Base-by-base conservation (phyloP, 1,140 invertebrate species). In the Nasonia vitripennis region DNA sequence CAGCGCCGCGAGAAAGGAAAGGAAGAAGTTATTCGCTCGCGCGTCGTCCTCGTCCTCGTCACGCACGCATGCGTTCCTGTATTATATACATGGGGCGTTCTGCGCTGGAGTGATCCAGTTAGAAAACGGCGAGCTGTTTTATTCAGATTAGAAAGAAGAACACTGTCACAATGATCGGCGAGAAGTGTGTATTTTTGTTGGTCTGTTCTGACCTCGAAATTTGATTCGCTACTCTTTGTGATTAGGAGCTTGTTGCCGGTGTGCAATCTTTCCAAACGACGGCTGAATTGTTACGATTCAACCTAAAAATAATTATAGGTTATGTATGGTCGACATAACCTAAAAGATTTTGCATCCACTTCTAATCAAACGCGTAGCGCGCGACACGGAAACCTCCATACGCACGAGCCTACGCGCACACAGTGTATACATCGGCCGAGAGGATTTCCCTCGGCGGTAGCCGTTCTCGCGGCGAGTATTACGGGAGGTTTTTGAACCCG, bases 401-500 rank as follows among this genome's bases (percentile, higher is more conserved):
- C 51, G 17, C 51, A 55, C 14, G 17, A 17, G 17, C 5, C 51
- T 5, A 17, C 51, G 5, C 14, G 5, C 14, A 17, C 55, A 14
- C 55, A 9, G 55, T 37, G 27, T 45, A 27, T 27, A 37, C 34
- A 17, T 75, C 70, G 70, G 27, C 11, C 55, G 55, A 62, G 70
- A 71, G 70, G 70, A 71, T 71, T 71, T 31, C 68, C 68, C 68
- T 71, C 23, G 51, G 51, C 51, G 9, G 68, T 71, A 34, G 68
- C 68, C 68, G 11, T 34, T 71, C 70, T 27, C 70, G 27, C 70
- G 23, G 70, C 70, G 27, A 27, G 70, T 34, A 71, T 27, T 71
- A 41, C 27, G 34, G 34, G 23, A 74, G 70, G 80, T 74, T 82
- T 82, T 74, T 82, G 70, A 82, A 51, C 80, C 45, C 41, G 1